phyloP scores from a whole-genome alignment of 2,797 vertebrate species.

The Arctocebus calabarensis region DNA sequence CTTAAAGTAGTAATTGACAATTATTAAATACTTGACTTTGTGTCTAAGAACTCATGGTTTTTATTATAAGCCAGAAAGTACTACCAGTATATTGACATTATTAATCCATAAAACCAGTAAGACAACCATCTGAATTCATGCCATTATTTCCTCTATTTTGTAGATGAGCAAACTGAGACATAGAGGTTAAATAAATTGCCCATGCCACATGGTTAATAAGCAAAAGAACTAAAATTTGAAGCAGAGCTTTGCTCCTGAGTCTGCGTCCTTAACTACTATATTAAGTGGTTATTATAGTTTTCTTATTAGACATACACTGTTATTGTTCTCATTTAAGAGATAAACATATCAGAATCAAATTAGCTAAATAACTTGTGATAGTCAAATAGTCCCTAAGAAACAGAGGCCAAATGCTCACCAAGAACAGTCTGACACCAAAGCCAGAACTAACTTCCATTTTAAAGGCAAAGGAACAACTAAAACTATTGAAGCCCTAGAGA shows the following conservation, averaged over 20 bases:
- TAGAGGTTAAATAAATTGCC: not conserved
- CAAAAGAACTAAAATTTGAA: slow-evolving; percentile 1
- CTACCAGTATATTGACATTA: not conserved
- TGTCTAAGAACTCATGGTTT: not conserved
- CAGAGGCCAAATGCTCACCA: not conserved
- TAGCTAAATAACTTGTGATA: not conserved
- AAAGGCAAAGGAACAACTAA: not conserved
- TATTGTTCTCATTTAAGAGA: not conserved
- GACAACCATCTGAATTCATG: not conserved
- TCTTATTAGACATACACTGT: not conserved
- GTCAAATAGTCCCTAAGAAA: not conserved
- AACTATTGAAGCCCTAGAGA: not conserved
- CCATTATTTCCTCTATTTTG: not conserved
- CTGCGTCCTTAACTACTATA: not conserved
- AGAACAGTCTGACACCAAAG: not conserved
- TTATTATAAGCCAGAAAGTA: not conserved
- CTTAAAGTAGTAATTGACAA: not conserved
- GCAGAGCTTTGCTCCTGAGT: not conserved
- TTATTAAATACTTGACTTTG: not conserved
- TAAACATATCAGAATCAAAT: not conserved
- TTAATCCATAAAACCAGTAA: not conserved
- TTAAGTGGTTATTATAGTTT: not conserved
- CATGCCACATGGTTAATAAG: not conserved
- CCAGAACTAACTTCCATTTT: not conserved
- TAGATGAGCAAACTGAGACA: not conserved